Base-by-base conservation (phyloP, 1,140 invertebrate genomes). In the Eufriesea mexicana region DNA sequence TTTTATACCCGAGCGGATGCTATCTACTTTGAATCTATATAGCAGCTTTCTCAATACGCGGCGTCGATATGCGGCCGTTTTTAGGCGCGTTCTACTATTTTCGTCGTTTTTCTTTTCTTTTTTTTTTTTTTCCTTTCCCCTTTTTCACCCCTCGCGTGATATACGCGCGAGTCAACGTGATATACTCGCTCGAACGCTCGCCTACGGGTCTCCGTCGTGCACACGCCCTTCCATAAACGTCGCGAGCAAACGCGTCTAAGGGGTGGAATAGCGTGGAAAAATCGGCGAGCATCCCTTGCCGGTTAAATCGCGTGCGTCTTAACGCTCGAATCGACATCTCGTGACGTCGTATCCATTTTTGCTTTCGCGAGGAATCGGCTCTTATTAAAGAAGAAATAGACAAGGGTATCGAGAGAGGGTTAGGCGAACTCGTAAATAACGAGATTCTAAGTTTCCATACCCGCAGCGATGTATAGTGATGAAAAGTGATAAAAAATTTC, bases 161-260 rank as follows among this genome's bases (percentile, higher is more conserved):
- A 70, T 49, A 59, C 62, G 66, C 49, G 18, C 14, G 4, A 59
- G 35, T 35, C 35, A 35, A 35, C 35, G 35, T 35, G 35, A 35
- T 35, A 35, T 35, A 83, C 25, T 83, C 82, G 54, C 18, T 75
- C 18, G 49, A 74, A 68, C 73, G 54, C 45, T 76, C 54, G 61
- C 0, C 12, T 16, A 14, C n/a, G 47, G 16, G 49, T 57, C 67
- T 55, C 47, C 74, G 77, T 87, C 86, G 77, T 68, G 67, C 64
- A 75, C 85, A 87, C 59, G 51, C 77, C 35, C 55, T 84, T 84
- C 83, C 55, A 87, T 84, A 87, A 81, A 82, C 85, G 86, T 88
- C 83, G 73, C 85, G 62, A 54, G 86, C 73, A 87, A 76, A 86
- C 71, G 67, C 82, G 61, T 66, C 77, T 71, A 74, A 81, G 42